These are phyloP conservation scores for Ctenosaura bakeri DNA, from an alignment of 2,797 vertebrate species.

Conservation along the genomic window DNA sequence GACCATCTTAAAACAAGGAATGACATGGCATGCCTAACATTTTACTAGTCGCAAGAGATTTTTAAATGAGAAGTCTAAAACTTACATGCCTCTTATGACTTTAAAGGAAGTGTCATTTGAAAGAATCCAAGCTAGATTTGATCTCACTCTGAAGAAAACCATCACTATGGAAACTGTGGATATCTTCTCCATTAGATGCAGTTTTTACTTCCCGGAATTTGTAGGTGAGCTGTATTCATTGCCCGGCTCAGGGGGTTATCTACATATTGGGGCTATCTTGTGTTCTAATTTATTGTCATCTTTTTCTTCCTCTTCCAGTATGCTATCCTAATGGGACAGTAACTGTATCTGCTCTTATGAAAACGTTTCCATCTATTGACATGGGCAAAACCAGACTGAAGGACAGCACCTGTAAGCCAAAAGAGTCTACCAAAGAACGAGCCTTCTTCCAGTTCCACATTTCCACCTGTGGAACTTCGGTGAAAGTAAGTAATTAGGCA, in stretches of 20 bases:
- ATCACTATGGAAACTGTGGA: constrained; percentile 71
- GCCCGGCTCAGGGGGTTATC: background rate
- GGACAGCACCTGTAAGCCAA: constrained; percentile 79
- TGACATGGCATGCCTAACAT: background rate
- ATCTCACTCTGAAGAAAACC: constrained; percentile 75
- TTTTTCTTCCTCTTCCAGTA: constrained; percentile 62
- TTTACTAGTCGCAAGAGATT: constrained; percentile 8
- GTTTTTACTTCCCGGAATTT: constrained; percentile 76
- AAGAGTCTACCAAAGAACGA: constrained; percentile 70
- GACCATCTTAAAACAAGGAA: background rate
- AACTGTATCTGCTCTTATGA: constrained; percentile 78
- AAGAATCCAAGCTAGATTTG: constrained; percentile 77
- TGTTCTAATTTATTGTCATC: background rate
- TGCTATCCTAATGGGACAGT: constrained; percentile 82
- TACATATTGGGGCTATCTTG: no score
- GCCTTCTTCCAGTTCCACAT: constrained; percentile 82
- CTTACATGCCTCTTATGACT: background rate
- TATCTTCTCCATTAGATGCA: constrained; percentile 75
- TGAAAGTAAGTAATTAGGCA: constrained; percentile 67
- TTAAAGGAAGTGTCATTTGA: constrained; percentile 73
- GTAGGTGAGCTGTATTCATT: constrained; percentile 73
- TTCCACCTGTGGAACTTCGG: constrained; percentile 81
- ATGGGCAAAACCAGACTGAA: constrained; percentile 74
- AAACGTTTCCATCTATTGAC: constrained; percentile 62
- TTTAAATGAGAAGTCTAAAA: constrained; percentile 10